Base-by-base conservation (phyloP, 2,888 invertebrate species). In the Hemicrepidius hirtus region DNA sequence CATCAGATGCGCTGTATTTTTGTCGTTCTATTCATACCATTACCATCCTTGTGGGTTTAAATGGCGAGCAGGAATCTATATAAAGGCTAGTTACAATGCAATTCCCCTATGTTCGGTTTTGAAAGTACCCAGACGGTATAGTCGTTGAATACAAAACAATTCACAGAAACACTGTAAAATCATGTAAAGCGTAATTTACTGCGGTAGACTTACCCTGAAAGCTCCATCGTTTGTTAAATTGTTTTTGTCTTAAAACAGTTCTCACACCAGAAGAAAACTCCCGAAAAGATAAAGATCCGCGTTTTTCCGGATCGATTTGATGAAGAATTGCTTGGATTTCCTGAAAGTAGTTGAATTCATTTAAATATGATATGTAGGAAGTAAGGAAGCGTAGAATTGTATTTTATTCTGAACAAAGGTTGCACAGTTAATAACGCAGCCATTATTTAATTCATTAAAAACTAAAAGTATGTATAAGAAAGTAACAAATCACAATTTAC, bases 211-310 rank as follows among this genome's bases (percentile, higher is more conserved):
- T 50, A 65, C 71, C 71, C 50, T 35, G 20, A 0, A 66, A 37
- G 6, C 35, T 32, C 66, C 71, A 71, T 59, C 20, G 28, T 50
- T 59, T 65, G 10, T 65, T 68, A 21, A 68, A 18, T 65, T 74
- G 76, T 16, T 65, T 70, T 5, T 69, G 73, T 59, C 67, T 74
- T 12, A 76, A 62, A 50, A 76, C 62, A 18, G 78, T 44, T 13
- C 79, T 75, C n/a, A 82, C 71, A 9, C 82, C 80, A 44, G 75
- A 80, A 50, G 75, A 81, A 77, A 81, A 82, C 73, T 82, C 82
- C 53, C 73, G 74, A 55, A 82, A 82, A 6, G 80, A 76, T 55
- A 82, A 76, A 3, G 76, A 76, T 24, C 82, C 82, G 32, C 73
- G 75, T 55, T 77, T 77, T 6, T 76, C 75, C 1, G 79, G 77